A percentile compares a stretch with the other conserved stretches of the same genome.
phyloP scores from a whole-genome alignment of 2,113 vertebrate species.

The Ovis aries region DNA sequence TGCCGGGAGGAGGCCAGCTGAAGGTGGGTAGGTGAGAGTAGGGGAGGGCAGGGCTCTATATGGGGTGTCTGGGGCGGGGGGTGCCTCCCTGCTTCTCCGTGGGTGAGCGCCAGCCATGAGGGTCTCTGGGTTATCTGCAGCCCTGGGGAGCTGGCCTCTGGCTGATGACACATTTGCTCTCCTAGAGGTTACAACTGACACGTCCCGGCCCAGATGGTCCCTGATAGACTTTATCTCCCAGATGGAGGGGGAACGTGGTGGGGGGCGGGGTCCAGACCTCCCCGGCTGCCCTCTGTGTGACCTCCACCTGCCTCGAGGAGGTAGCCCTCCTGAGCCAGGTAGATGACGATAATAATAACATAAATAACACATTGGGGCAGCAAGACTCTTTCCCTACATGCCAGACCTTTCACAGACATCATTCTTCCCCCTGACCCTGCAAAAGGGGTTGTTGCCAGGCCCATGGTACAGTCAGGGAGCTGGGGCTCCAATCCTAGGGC shows the following conservation, averaged over 20 bases:
- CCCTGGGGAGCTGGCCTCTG: not conserved
- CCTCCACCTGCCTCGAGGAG: slow-evolving; percentile 43
- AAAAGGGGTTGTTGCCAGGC: accelerated
- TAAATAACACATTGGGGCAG: not conserved
- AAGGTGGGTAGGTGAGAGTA: not conserved
- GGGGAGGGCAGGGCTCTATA: not conserved
- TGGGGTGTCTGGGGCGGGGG: accelerated
- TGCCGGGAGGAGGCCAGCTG: not conserved
- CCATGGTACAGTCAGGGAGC: accelerated
- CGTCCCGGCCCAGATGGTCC: not conserved
- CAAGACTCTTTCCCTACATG: not conserved
- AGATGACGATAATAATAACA: not conserved
- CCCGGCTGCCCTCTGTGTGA: slow-evolving; percentile 46
- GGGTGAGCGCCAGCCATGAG: not conserved
- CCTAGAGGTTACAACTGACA: accelerated
- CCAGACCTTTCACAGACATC: no score
- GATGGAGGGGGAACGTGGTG: accelerated
- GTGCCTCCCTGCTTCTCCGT: not conserved
- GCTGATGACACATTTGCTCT: not conserved
- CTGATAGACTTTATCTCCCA: slow-evolving; percentile 53
- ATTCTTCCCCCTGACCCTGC: not conserved
- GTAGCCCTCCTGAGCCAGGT: not conserved
- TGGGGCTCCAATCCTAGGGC: not conserved
- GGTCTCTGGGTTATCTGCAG: slow-evolving; percentile 41
- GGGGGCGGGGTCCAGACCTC: not conserved